Conservation (phyloP, 2,113 vertebrate genomes). For the Mohoua ochrocephala region DNA sequence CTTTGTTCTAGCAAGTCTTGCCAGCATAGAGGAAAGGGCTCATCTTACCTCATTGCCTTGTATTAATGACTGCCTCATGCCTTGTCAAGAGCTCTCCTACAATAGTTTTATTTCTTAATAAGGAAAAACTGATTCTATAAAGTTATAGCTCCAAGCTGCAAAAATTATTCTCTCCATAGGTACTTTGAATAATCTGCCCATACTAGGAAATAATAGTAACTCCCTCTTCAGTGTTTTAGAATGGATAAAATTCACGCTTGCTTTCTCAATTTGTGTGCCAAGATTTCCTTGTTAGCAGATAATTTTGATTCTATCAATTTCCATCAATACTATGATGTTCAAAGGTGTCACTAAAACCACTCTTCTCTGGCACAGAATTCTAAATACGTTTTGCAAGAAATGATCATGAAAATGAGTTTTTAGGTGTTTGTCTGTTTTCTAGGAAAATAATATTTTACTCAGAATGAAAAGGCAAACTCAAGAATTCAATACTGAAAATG, state of each 20-base stretch:
- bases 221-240: not conserved
- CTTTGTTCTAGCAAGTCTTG: not conserved
- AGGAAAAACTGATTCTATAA: not conserved
- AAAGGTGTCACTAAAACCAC: not conserved
- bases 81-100: not conserved
- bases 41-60: not conserved
- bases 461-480: not conserved
- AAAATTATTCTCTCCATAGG: not conserved
- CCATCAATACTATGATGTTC: not conserved
- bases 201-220: not conserved
- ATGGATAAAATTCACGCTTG: not conserved
- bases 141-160: not conserved
- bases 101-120: not conserved
- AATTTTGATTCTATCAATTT: not conserved
- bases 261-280: not conserved
- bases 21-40: not conserved
- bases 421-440: not conserved
- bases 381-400: not conserved
- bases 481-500: not conserved
- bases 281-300: not conserved
- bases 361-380: not conserved
- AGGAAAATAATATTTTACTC: not conserved
- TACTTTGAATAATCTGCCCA: not conserved
- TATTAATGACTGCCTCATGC: not conserved
- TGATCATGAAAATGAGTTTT: not conserved